Conservation (phyloP, 2,888 invertebrate genomes). For the Diaphora mendica region DNA sequence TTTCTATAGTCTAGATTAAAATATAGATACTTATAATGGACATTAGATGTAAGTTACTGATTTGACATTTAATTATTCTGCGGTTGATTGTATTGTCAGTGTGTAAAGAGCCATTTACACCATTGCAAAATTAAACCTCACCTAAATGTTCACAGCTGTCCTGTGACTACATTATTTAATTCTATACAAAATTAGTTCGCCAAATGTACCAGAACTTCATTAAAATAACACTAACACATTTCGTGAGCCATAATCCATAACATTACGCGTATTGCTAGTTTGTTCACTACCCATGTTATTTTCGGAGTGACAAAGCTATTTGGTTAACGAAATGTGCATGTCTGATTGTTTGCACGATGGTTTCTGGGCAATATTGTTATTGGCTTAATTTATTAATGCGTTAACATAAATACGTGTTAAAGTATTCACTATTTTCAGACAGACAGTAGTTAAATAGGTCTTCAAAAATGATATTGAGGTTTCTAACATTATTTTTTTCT, state of each 20-base stretch:
- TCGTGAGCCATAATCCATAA: slow-evolving; percentile 36
- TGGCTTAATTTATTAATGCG: neutral
- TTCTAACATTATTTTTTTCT: too few species aligned
- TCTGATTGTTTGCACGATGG: neutral
- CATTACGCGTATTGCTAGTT: slow-evolving; percentile 31
- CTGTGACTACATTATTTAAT: slow-evolving; percentile 26
- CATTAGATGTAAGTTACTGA: neutral
- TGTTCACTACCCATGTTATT: slow-evolving; percentile 31
- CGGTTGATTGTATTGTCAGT: neutral
- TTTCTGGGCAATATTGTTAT: neutral
- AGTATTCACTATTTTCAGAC: neutral
- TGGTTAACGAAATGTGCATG: neutral
- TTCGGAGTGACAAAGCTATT: slow-evolving; percentile 27
- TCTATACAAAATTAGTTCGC: slow-evolving; percentile 36
- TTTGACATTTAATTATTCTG: neutral
- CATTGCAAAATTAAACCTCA: neutral
- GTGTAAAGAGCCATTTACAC: neutral
- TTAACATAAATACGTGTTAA: neutral
- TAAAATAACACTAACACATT: slow-evolving; percentile 35
- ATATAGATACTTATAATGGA: too few species aligned
- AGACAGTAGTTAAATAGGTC: too few species aligned
- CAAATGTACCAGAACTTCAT: slow-evolving; percentile 33
- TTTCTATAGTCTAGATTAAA: too few species aligned
- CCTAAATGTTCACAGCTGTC: slow-evolving; percentile 4
- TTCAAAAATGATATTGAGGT: too few species aligned